phyloP scores from a whole-genome alignment of 2,797 vertebrate genomes.

The Malacoraja senta region DNA sequence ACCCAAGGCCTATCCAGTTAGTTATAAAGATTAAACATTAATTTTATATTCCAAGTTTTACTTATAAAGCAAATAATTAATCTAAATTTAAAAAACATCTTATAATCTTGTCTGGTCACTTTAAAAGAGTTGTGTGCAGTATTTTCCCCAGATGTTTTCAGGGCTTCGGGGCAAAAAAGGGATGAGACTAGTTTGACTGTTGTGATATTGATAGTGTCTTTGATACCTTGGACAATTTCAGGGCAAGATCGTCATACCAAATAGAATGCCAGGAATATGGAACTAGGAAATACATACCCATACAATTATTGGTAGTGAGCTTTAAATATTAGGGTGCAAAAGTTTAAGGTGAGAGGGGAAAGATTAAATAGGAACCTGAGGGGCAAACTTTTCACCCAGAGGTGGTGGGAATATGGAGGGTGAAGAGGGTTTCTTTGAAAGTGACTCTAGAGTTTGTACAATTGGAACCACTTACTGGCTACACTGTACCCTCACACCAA shows the following conservation, averaged over 20 bases:
- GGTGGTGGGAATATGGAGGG: too few relatives aligned
- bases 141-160: neutral
- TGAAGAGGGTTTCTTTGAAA: neutral
- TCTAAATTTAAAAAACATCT: neutral
- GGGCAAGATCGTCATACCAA: neutral
- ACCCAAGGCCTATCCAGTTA: neutral
- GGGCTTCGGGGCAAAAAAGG: too few relatives aligned
- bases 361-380: too few relatives aligned
- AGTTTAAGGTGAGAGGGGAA: too few relatives aligned
- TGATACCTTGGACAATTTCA: neutral
- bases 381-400: too few relatives aligned
- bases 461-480: conserved; percentile 38
- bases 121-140: neutral
- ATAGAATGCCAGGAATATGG: neutral
- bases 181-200: too few relatives aligned
- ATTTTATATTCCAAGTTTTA: neutral
- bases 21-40: too few relatives aligned
- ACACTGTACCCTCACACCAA: conserved; percentile 40
- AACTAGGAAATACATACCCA: neutral
- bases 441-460: neutral
- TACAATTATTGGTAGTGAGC: neutral
- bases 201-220: neutral
- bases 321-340: neutral
- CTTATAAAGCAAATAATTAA: neutral
- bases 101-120: neutral